A percentile compares a stretch with the other conserved stretches of the same genome.
Evolutionary conservation across 35 echinoderm and acorn worm genomes (phyloP).

Genomic region (Apostichopus parvimensis): DNA sequence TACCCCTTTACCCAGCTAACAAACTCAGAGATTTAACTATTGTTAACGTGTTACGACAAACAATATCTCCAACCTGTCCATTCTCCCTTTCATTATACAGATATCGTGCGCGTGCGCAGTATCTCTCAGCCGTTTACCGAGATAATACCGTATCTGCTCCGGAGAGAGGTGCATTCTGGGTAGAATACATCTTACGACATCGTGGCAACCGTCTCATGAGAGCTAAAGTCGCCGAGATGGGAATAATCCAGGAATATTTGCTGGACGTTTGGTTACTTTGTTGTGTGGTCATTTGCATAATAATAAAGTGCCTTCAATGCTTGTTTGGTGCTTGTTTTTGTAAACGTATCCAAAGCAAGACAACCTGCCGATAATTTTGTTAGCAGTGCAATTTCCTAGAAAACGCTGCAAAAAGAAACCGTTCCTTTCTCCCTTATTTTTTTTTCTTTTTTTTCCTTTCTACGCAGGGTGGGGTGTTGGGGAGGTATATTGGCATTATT

Average conservation of each 20-base stretch:
- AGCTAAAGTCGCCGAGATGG: not conserved
- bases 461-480: no score
- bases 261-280: slow-evolving; percentile 31
- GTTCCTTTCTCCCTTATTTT: no score
- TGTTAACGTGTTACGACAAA: no score
- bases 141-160: not conserved
- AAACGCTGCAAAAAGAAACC: no score
- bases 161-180: slow-evolving; percentile 49
- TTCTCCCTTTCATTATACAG: slow-evolving; percentile 13
- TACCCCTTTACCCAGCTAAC: no score
- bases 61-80: not conserved
- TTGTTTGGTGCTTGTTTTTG: not conserved
- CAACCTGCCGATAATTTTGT: not conserved
- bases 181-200: slow-evolving; percentile 35
- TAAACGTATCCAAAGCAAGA: not conserved
- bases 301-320: not conserved
- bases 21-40: no score
- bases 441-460: no score
- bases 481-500: no score
- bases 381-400: no score
- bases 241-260: slow-evolving; percentile 28
- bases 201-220: slow-evolving; percentile 17
- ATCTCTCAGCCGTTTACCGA: slow-evolving; percentile 22
- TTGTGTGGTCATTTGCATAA: not conserved
- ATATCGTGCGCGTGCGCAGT: slow-evolving; percentile 7